These are phyloP conservation scores for Manis javanica DNA, from an alignment of 2,797 vertebrate species.

Conservation along the genomic window DNA sequence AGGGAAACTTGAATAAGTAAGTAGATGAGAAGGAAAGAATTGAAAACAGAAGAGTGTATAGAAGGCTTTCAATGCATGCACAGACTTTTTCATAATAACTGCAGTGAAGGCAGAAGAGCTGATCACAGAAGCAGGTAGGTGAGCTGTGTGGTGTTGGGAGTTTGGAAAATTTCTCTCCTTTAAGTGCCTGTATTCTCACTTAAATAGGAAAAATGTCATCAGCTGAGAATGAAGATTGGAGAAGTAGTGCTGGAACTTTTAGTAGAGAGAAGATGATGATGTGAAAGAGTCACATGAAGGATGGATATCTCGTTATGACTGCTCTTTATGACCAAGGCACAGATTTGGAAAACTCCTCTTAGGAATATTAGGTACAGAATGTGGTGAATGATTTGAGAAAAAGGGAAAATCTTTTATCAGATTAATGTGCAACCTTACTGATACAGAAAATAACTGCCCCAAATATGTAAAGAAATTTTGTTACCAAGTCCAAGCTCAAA, in stretches of 20 bases:
- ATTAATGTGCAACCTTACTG: background rate
- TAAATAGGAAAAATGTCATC: background rate
- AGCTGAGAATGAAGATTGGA: background rate
- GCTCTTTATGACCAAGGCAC: background rate
- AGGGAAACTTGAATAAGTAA: background rate
- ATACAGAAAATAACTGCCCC: background rate
- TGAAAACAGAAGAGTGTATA: background rate
- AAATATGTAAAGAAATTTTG: background rate
- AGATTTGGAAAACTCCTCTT: background rate
- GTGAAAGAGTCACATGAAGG: background rate
- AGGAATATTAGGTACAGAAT: background rate
- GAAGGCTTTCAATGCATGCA: background rate
- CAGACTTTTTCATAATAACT: background rate
- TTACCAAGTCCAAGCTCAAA: no score
- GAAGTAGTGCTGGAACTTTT: background rate
- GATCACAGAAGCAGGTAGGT: background rate
- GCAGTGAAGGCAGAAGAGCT: background rate
- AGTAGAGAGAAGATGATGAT: background rate
- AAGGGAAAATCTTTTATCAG: background rate
- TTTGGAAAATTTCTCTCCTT: background rate
- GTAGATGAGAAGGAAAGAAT: background rate
- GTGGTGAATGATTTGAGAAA: background rate
- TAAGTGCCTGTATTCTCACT: background rate
- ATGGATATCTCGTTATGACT: background rate
- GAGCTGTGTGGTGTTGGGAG: background rate